These are phyloP conservation scores for Acridotheres tristis DNA, from an alignment of 2,797 vertebrate species.

Conservation along the genomic window DNA sequence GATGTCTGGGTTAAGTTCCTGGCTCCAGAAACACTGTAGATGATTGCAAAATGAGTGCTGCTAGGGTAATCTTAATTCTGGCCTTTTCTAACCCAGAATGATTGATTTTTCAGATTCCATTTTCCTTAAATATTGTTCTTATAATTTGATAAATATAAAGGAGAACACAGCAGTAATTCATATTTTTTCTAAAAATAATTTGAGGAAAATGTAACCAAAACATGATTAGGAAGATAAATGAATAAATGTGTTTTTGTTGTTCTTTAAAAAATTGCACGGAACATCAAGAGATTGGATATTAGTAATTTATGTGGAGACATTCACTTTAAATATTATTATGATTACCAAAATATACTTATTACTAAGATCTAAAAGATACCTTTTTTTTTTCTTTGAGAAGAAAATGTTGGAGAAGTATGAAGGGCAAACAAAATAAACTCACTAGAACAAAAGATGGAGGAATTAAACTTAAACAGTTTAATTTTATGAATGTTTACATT, in stretches of 20 bases:
- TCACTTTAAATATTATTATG: background rate
- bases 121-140: constrained; percentile 25
- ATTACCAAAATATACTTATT: background rate
- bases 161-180: background rate
- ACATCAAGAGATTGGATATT: background rate
- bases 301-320: background rate
- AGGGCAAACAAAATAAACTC: background rate
- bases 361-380: background rate
- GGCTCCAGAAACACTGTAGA: constrained; percentile 24
- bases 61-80: constrained; percentile 9
- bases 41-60: constrained; percentile 12
- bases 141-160: constrained; percentile 9
- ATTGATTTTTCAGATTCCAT: constrained; percentile 39
- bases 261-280: background rate
- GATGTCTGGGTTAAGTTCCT: constrained; percentile 20
- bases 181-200: constrained; percentile 1
- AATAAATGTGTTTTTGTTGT: background rate
- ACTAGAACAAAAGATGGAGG: background rate
- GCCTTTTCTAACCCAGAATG: background rate
- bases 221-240: background rate
- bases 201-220: background rate
- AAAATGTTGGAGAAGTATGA: background rate
- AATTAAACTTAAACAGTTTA: background rate
- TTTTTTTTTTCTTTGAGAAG: background rate
- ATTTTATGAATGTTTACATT: constrained; percentile 21